Evolutionary conservation across 2,797 vertebrate species (phyloP), one percentile per base, ranked within the genome.

Genomic region (Pseudopleuronectes americanus): DNA sequence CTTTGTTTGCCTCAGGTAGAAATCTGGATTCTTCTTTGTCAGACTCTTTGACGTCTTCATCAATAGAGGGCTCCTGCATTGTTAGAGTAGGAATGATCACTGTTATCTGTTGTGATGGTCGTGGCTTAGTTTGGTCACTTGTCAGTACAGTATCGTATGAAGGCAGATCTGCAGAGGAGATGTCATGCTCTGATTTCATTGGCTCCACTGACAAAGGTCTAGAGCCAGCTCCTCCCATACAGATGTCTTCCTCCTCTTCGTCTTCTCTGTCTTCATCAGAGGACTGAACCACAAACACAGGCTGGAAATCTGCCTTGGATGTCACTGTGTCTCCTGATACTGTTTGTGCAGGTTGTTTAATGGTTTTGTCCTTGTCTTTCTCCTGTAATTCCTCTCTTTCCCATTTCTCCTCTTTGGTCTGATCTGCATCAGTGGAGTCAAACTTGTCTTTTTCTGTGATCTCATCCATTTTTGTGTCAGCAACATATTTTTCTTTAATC

Each of bases 211-310:
- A 74, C 49, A 89, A 74, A 76, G 92, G 90, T 87, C 91, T 91
- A 31, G 94, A 94, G 38, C 91, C 90, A 58, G 92, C 93, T 65
- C 92, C 93, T 73, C 93, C 93, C 89, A 93, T 91, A 71, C 91
- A 93, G 48, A 94, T 91, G 38, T 90, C 91, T 74, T 94, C 90
- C 65, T 92, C 92, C 53, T 94, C 93, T n/a, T 93, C 92, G 43
- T 94, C 91, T 9, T 92, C 94, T 70, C 91, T 85, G 80, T 93
- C 93, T 87, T 93, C 92, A 74, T 95, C 93, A 10, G 93, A 95
- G 8, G 92, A 93, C 63, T 94, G 92, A 70, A 92, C 86, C 64
- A 87, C 65, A 82, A 93, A 93, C 26, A 88, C 54, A 22, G 89
- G 58, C 65, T 92, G 88, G 67, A 82, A 68, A n/a, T 91, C 81